phyloP scores from a whole-genome alignment of 2,888 invertebrate species.

The Troides aeacus region DNA sequence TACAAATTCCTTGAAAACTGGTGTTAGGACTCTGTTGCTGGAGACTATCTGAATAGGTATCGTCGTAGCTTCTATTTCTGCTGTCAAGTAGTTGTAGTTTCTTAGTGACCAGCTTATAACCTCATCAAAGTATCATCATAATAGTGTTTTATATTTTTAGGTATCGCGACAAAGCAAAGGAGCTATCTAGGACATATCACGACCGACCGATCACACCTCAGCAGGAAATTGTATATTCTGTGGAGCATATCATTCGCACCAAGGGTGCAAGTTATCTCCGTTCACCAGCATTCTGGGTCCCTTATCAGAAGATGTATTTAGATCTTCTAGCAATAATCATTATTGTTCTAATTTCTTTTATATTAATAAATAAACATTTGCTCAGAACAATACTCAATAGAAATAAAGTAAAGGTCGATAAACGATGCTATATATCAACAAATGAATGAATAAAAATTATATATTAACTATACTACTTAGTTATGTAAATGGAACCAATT shows the following conservation, averaged over 20 bases:
- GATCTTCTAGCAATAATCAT: conserved; percentile 37
- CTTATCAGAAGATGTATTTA: conserved; percentile 51
- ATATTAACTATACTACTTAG: too few species aligned
- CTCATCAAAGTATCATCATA: too few species aligned
- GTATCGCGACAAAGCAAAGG: conserved; percentile 41
- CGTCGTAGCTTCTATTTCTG: too few species aligned
- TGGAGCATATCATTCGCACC: conserved; percentile 47
- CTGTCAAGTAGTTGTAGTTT: too few species aligned
- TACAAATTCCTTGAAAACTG: too few species aligned
- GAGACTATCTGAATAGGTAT: too few species aligned
- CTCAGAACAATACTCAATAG: not conserved
- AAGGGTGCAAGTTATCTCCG: conserved; percentile 49
- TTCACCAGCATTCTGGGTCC: conserved; percentile 45
- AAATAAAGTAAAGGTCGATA: not conserved
- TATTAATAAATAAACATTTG: conserved; percentile 5
- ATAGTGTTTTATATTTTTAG: conserved; percentile 34
- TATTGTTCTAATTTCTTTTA: conserved; percentile 10
- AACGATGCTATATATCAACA: not conserved
- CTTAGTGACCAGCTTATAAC: too few species aligned
- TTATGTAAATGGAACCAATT: too few species aligned
- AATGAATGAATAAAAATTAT: too few species aligned
- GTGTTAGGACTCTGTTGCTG: too few species aligned
- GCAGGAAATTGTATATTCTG: conserved; percentile 48
- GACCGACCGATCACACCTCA: conserved; percentile 44
- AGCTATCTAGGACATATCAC: conserved; percentile 47